Percentiles rank a stretch among this genome's conserved stretches.
These are phyloP conservation scores for Glaucomys volans DNA, from an alignment of 2,113 vertebrate species.

Conservation along the genomic window DNA sequence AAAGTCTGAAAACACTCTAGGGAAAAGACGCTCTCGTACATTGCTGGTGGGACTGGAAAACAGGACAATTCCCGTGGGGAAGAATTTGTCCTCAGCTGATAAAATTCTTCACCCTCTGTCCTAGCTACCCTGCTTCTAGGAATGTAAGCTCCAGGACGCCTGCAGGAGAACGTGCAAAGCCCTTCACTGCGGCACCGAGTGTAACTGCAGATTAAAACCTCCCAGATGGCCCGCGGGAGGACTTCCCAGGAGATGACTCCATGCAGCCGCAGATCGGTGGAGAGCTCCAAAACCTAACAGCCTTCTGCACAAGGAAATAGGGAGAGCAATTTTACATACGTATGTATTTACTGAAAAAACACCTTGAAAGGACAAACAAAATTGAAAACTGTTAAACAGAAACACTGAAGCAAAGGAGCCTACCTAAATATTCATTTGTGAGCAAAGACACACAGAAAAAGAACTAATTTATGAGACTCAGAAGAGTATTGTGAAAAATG, in stretches of 20 bases:
- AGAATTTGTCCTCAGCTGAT: neutral
- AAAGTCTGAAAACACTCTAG: neutral
- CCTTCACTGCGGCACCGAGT: neutral
- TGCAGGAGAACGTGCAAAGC: neutral
- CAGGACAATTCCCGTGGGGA: neutral
- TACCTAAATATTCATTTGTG: neutral
- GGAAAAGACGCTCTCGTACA: neutral
- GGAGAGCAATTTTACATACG: neutral
- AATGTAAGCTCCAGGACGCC: neutral
- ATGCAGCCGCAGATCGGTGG: neutral
- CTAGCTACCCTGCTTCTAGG: neutral
- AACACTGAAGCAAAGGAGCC: constrained; percentile 1
- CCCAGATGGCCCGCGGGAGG: neutral
- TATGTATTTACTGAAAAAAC: neutral
- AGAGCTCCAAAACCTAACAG: neutral
- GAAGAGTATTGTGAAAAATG: constrained; percentile 25
- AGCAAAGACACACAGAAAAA: neutral
- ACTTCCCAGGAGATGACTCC: neutral
- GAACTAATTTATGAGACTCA: neutral
- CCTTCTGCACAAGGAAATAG: neutral
- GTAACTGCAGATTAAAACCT: neutral
- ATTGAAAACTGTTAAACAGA: constrained; percentile 13
- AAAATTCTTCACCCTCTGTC: neutral
- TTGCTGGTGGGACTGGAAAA: neutral
- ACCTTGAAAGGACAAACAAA: neutral